Base-by-base conservation (phyloP, 2,113 vertebrate species). In the Thalassoma bifasciatum region DNA sequence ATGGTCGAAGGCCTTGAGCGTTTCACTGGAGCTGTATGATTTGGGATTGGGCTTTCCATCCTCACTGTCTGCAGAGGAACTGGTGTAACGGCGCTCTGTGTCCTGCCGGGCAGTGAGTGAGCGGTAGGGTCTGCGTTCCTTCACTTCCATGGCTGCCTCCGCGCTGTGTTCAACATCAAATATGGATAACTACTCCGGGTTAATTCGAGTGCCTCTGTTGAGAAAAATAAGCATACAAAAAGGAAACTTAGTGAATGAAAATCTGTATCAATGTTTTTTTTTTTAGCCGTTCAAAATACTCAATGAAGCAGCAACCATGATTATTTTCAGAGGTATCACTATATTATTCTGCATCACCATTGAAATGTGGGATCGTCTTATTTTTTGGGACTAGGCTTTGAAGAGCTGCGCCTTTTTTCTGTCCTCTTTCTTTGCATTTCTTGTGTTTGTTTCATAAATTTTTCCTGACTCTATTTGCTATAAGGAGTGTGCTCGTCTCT, bases 11-110 rank as follows among this genome's bases (percentile, higher is more conserved):
- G 98, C 98, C 88, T 99, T 99, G 54, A 99, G 94, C 6, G 98
- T 99, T 94, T 99, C 98, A 0, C 97, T 99, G 92, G 97, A 99
- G 92, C 98, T 99, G 93, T 99, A 99, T 67, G 98, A 99, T 64
- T 98, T 98, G 81, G 96, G 86, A 62, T 97, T 97, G 44, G 91
- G 89, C 84, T 96, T 98, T 85, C 94, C 94, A 19, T 98, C 97
- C 86, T 99, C 98, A 0, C 96, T 97, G 88, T 99, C 98, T 0
- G 96, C 97, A 0, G 97, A 98, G 19, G 97, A 98, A 92, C 96
- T 97, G 81, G 97, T 98, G 79, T 99, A 98, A 50, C 96, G 97
- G 49, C 94, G 96, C 87, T 99, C 98, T 0, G 95, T 90, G 76
- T 99, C 97, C 0, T 96, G 95, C 66, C 96, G 95, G 74, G 96